phyloP scores from a whole-genome alignment of 2,797 vertebrate genomes.

The Enteromius anoplus region DNA sequence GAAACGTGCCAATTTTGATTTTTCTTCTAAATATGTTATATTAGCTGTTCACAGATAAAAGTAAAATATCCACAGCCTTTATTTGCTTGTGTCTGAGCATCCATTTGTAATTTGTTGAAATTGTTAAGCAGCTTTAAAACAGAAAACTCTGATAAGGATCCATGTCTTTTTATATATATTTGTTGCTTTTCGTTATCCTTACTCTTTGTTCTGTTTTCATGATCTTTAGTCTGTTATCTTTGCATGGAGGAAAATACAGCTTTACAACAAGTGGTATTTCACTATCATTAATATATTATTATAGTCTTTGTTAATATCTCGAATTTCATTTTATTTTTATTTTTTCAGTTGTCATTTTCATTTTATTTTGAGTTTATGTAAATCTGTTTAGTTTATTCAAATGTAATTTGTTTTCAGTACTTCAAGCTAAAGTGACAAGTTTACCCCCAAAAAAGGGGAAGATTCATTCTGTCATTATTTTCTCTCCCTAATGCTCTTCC shows the following conservation, averaged over 20 bases:
- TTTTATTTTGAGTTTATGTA: background rate
- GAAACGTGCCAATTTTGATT: slow-evolving; percentile 28
- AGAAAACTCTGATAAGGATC: background rate
- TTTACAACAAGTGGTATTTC: background rate
- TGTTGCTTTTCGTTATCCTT: background rate
- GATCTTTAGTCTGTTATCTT: slow-evolving; percentile 3
- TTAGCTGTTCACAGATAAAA: background rate
- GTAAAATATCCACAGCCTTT: background rate
- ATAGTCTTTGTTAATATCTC: background rate
- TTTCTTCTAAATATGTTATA: slow-evolving; percentile 23
- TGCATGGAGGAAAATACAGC: background rate
- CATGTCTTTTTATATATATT: background rate
- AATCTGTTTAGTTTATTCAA: background rate
- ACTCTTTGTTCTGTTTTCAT: background rate
- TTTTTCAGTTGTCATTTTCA: background rate
- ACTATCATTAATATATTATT: background rate
- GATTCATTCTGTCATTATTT: background rate
- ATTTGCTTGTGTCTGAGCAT: no score
- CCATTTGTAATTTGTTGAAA: background rate
- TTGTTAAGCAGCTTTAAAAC: background rate
- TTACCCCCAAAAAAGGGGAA: background rate
- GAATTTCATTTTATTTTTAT: background rate
- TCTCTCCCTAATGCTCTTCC: background rate
- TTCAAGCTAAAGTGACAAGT: background rate
- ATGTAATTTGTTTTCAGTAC: background rate